Conservation (phyloP, 2,888 invertebrate species). For the Polydrusus cervinus region DNA sequence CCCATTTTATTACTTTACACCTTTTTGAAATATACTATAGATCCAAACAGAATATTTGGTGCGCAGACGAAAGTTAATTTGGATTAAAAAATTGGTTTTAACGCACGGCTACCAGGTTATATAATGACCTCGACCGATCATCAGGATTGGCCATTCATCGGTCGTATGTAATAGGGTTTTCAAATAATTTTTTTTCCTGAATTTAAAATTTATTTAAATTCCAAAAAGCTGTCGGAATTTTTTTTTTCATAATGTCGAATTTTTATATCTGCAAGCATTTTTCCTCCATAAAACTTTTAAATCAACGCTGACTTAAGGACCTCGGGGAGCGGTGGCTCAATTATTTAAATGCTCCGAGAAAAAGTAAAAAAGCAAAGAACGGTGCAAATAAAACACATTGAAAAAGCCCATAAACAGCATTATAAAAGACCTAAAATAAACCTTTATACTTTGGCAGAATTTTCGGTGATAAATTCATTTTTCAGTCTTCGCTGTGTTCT, state of each 20-base stretch:
- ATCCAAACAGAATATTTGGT: no score
- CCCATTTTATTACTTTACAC: no score
- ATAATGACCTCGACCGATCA: no score
- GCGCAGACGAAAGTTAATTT: no score
- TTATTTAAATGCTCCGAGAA: conserved; percentile 53
- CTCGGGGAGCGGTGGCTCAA: conserved; percentile 53
- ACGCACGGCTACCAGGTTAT: no score
- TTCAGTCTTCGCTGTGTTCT: conserved; percentile 35
- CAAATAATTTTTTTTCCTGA: no score
- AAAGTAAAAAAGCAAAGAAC: conserved; percentile 55
- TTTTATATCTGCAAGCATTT: conserved; percentile 35
- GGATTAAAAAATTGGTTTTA: no score
- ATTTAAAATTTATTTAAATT: no score
- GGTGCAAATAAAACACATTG: conserved; percentile 55
- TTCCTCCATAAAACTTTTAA: conserved; percentile 51
- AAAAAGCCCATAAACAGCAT: conserved; percentile 56
- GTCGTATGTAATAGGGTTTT: no score
- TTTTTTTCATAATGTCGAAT: conserved; percentile 1
- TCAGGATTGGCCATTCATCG: no score
- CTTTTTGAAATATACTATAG: no score
- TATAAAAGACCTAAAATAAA: conserved; percentile 55
- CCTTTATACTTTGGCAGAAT: conserved; percentile 51
- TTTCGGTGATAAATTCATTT: conserved; percentile 53
- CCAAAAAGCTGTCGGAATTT: background rate
- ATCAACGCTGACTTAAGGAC: conserved; percentile 55